Percentiles rank a stretch among this genome's conserved stretches.
Conservation (phyloP, 2,797 vertebrate genomes). For the Cossypha heuglini region DNA sequence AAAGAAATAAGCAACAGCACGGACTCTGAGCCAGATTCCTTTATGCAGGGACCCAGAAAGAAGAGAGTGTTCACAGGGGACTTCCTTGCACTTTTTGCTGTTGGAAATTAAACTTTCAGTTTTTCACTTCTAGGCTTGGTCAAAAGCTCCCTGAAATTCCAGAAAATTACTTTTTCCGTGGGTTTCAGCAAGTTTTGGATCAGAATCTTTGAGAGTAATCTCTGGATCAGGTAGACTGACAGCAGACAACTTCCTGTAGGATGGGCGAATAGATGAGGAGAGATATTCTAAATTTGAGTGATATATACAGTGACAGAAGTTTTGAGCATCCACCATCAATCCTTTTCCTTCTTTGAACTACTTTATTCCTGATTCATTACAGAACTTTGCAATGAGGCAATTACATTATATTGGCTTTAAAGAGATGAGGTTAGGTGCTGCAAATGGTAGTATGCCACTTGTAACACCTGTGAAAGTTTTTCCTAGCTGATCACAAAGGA, state of each 20-base stretch:
- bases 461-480: slow-evolving; percentile 22
- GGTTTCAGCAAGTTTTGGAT: background rate
- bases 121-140: background rate
- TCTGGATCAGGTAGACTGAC: background rate
- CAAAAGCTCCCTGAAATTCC: background rate
- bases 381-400: background rate
- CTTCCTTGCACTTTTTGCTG: background rate
- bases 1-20: background rate
- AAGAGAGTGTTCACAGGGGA: background rate
- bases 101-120: rapidly evolving
- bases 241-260: background rate
- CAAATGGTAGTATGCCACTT: background rate
- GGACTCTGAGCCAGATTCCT: rapidly evolving
- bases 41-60: background rate
- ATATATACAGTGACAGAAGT: background rate
- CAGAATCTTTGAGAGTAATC: background rate
- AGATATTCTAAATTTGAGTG: background rate
- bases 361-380: background rate
- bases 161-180: background rate
- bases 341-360: background rate
- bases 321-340: background rate
- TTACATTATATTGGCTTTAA: background rate
- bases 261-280: background rate
- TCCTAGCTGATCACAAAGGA: slow-evolving; percentile 5
- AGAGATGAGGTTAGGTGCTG: background rate